Evolutionary conservation across 1,140 invertebrate species (phyloP).

Genomic region (Drosophila persimilis): DNA sequence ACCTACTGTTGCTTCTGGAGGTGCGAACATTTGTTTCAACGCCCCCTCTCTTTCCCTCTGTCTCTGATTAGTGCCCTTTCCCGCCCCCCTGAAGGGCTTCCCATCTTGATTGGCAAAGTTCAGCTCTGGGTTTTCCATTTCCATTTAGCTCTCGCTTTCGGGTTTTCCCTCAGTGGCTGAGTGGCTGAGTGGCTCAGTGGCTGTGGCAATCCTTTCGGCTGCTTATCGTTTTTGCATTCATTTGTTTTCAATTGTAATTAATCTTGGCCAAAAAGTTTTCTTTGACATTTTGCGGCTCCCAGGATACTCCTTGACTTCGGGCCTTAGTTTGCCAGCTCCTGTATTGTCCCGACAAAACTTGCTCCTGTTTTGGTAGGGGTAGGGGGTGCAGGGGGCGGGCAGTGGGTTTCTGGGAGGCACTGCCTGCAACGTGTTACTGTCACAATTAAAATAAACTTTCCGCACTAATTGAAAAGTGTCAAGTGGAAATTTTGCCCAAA

Average conservation of each 20-base stretch:
- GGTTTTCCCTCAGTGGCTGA: background rate
- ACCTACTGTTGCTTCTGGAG: conserved; percentile 40
- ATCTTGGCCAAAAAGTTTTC: conserved; percentile 75
- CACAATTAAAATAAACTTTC: conserved; percentile 80
- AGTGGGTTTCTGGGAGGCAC: conserved; percentile 21
- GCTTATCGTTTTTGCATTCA: conserved; percentile 82
- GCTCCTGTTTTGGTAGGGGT: conserved; percentile 33
- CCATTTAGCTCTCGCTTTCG: conserved; percentile 20
- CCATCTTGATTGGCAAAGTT: conserved; percentile 76
- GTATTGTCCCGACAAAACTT: conserved; percentile 53
- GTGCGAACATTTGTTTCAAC: conserved; percentile 76
- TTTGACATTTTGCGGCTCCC: conserved; percentile 77
- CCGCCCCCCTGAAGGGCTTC: background rate
- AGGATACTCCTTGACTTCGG: conserved; percentile 37
- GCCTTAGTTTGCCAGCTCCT: conserved; percentile 44
- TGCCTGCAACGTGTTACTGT: conserved; percentile 72
- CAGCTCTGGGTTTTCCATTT: conserved; percentile 42
- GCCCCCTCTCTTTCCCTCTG: background rate
- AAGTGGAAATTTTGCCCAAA: conserved; percentile 57
- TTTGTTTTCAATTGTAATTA: conserved; percentile 82
- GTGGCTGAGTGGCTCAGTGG: conserved; percentile 1
- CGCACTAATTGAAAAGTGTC: conserved; percentile 79
- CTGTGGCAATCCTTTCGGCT: conserved; percentile 70
- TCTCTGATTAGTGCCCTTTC: conserved; percentile 36
- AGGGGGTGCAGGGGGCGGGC: conserved; percentile 12